A percentile compares a stretch with the other conserved stretches of the same genome.
phyloP scores from a whole-genome alignment of 2,797 vertebrate genomes.

The Typhlichthys subterraneus region DNA sequence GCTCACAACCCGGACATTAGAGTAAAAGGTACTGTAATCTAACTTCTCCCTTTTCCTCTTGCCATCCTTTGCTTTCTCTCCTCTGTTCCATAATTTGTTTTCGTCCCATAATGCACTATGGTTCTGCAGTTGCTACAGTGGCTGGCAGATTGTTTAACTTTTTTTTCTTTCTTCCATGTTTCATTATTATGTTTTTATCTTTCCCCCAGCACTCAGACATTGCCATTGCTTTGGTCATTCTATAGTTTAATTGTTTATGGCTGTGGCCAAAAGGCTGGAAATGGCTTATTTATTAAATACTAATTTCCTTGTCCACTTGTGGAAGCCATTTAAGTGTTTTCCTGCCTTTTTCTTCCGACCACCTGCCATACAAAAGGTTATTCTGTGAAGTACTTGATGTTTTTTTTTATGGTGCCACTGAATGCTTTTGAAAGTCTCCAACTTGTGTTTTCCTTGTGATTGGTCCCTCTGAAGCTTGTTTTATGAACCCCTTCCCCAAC shows the following conservation, averaged over 20 bases:
- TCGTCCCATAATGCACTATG: slow-evolving; percentile 21
- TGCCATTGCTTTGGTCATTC: slow-evolving; percentile 19
- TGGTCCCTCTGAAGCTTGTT: slow-evolving; percentile 3
- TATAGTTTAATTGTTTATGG: background rate
- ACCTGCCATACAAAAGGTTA: background rate
- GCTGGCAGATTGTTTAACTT: background rate
- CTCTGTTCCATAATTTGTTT: slow-evolving; percentile 33
- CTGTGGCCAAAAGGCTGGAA: slow-evolving; percentile 4
- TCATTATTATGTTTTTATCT: background rate
- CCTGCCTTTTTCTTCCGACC: background rate
- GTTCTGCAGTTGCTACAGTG: slow-evolving; percentile 24
- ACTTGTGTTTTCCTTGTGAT: background rate
- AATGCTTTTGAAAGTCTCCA: slow-evolving; percentile 2
- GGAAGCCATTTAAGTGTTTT: background rate
- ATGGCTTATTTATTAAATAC: background rate
- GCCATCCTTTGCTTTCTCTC: slow-evolving; percentile 21
- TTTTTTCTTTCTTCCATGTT: background rate
- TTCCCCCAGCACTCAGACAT: slow-evolving; percentile 1
- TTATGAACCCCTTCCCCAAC: background rate
- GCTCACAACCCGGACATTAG: slow-evolving; percentile 94
- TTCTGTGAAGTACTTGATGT: background rate
- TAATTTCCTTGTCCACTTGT: background rate
- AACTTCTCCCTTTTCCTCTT: slow-evolving; percentile 33
- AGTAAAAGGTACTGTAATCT: slow-evolving; percentile 97
- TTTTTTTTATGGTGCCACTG: slow-evolving; percentile 1